Base-by-base conservation (phyloP, 2,888 invertebrate genomes). In the Vandiemenella viatica region DNA sequence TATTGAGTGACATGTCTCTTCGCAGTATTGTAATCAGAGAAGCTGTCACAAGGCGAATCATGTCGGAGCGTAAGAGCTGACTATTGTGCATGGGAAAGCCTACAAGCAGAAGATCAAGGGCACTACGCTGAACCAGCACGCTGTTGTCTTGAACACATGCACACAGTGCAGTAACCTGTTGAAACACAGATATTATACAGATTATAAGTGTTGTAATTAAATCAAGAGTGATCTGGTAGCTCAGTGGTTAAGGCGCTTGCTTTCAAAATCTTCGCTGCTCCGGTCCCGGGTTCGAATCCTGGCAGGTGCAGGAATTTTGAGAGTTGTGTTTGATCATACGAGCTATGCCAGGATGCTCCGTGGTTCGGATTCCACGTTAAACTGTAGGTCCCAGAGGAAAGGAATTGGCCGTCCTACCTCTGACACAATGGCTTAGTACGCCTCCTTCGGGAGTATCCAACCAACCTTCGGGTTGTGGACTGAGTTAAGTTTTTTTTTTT, bases 1-100 rank as follows among this genome's bases (percentile, higher is more conserved):
- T 42, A 64, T 92, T 92, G 13, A 92, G 71, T 21, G 89, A 90
- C 85, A 90, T 90, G 63, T 92, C 91, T 52, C 92, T 70, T 40
- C 90, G 69, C 44, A 91, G 67, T 54, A 92, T 81, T 5, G 80
- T 80, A 37, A 75, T 72, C 46, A 90, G 67, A 20, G 82, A 80
- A 49, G 85, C 79, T 19, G 81, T 82, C 6, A 85, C 77, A 53
- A 87, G 66, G 48, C 74, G 72, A 43, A 81, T 76, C 73, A 84
- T 75, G 62, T 88, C 85, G 7, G 74, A 68, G 56, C 75, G 73
- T 13, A 71, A 66, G 44, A 82, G 70, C 60, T 84, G 82, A 52
- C 76, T 79, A 59, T 83, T 83, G 60, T 87, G 84, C 72, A 90
- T 79, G 15, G 90, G 90, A 64, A 91, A 87, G 20, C 86, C 87